Conservation (phyloP, 2,888 invertebrate genomes). For the Deilephila elpenor region DNA sequence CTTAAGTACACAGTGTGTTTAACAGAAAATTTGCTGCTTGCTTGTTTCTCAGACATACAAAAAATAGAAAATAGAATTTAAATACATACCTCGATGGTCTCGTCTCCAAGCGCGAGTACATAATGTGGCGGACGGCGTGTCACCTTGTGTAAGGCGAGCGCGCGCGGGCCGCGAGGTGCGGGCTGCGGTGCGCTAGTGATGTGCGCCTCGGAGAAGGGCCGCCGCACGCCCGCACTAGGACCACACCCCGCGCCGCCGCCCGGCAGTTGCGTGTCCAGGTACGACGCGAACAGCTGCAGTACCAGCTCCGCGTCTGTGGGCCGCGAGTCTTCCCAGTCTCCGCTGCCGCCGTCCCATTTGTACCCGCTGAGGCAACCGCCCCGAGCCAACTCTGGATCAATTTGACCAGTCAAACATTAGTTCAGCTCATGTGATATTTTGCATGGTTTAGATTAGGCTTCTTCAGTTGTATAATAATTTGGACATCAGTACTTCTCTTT, state of each 20-base stretch:
- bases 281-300: conserved; percentile 93
- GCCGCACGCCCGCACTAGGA: conserved; percentile 64
- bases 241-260: conserved; percentile 73
- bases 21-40: too few relatives aligned
- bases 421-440: too few relatives aligned
- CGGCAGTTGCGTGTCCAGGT: conserved; percentile 91
- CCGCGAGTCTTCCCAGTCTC: conserved; percentile 91
- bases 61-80: too few relatives aligned
- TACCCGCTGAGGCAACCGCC: conserved; percentile 96
- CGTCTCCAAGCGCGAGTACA: conserved; percentile 85
- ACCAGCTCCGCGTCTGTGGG: conserved; percentile 95
- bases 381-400: conserved; percentile 87
- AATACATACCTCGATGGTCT: conserved; percentile 37
- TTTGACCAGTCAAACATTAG: neutral
- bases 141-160: conserved; percentile 85
- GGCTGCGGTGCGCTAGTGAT: conserved; percentile 62
- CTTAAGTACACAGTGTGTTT: too few relatives aligned
- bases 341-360: conserved; percentile 93
- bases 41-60: too few relatives aligned
- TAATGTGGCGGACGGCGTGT: conserved; percentile 87
- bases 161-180: conserved; percentile 82
- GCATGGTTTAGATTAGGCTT: too few relatives aligned
- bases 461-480: too few relatives aligned
- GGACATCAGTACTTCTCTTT: too few relatives aligned
- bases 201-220: conserved; percentile 40